phyloP scores from a whole-genome alignment of 2,113 vertebrate genomes.

The Ammodytes dubius region DNA sequence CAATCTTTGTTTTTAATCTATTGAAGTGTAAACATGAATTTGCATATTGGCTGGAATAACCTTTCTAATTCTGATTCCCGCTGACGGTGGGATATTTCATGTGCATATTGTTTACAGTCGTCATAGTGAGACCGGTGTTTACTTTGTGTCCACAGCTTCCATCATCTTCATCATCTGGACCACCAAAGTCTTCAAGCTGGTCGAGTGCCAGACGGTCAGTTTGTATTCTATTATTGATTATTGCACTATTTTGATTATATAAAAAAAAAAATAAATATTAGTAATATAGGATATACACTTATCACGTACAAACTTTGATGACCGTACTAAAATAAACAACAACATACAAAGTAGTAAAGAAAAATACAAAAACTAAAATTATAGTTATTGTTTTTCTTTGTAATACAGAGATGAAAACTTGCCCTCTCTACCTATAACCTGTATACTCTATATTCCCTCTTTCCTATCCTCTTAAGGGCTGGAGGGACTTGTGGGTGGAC shows the following conservation, averaged over 20 bases:
- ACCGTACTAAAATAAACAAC: no score
- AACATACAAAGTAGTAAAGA: no score
- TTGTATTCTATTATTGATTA: conserved; percentile 13
- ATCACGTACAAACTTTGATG: no score
- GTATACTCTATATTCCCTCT: neutral
- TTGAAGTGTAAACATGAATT: neutral
- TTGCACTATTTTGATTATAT: no score
- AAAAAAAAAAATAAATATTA: no score
- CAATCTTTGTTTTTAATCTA: neutral
- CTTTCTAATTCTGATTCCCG: neutral
- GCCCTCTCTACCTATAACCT: neutral
- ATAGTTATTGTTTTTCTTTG: neutral
- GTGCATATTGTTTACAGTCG: conserved; percentile 24
- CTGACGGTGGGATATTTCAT: neutral
- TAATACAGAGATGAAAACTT: conserved; percentile 2
- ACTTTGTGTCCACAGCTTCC: conserved; percentile 88
- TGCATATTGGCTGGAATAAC: neutral
- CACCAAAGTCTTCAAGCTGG: conserved; percentile 95
- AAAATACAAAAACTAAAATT: no score
- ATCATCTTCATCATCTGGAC: conserved; percentile 98
- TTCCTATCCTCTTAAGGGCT: conserved; percentile 84
- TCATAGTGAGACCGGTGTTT: conserved; percentile 23
- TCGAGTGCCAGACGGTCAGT: conserved; percentile 95
- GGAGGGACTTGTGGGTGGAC: conserved; percentile 97
- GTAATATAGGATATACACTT: no score